Conservation (phyloP, 1,140 invertebrate genomes). For the Agraylea sexmaculata region DNA sequence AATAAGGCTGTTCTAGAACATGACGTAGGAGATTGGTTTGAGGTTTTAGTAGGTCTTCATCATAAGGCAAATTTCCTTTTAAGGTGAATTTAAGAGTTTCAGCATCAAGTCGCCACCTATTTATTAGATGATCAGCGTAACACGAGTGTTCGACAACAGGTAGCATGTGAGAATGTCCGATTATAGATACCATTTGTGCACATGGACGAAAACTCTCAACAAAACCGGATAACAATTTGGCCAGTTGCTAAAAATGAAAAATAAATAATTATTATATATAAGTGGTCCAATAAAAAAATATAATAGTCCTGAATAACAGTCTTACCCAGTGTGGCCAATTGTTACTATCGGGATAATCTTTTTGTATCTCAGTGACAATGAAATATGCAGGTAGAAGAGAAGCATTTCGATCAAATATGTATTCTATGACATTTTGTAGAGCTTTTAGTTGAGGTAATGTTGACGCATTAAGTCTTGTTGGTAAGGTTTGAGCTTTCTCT, state of each 20-base stretch:
- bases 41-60: slow-evolving; percentile 77
- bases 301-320: slow-evolving; percentile 1
- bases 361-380: slow-evolving; percentile 87
- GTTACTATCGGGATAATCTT: slow-evolving; percentile 70
- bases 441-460: slow-evolving; percentile 68
- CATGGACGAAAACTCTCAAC: slow-evolving; percentile 83
- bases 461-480: slow-evolving; percentile 61
- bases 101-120: slow-evolving; percentile 86
- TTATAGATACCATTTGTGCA: slow-evolving; percentile 91
- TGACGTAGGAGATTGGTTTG: slow-evolving; percentile 80
- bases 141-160: slow-evolving; percentile 86
- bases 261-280: slow-evolving; percentile 2
- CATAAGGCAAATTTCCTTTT: slow-evolving; percentile 86
- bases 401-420: slow-evolving; percentile 86
- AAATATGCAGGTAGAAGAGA: slow-evolving; percentile 89
- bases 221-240: slow-evolving; percentile 74
- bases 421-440: slow-evolving; percentile 68
- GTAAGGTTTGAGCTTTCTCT: slow-evolving; percentile 75
- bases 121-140: slow-evolving; percentile 75
- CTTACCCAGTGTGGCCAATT: slow-evolving; percentile 85
- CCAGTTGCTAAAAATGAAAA: slow-evolving; percentile 54
- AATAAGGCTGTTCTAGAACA: slow-evolving; percentile 90
- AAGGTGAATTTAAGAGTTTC: slow-evolving; percentile 75
- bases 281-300: slow-evolving; percentile 7
- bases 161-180: slow-evolving; percentile 78